These are phyloP conservation scores for Drosophila insularis DNA, from an alignment of 1,140 invertebrate species.

Conservation along the genomic window DNA sequence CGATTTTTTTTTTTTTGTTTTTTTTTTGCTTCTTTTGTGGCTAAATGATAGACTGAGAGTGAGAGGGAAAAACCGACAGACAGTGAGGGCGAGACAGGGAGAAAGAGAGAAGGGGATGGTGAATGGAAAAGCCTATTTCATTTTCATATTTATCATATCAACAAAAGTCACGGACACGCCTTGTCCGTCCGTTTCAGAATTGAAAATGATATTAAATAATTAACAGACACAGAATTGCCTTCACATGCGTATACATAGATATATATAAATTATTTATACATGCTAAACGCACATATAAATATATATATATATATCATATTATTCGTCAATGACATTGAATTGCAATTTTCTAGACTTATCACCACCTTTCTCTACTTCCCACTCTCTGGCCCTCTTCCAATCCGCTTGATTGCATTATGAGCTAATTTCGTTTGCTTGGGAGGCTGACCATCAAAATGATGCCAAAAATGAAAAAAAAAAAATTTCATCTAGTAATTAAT, in stretches of 20 bases:
- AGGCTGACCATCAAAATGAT: constrained; percentile 49
- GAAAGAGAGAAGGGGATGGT: constrained; percentile 18
- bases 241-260: constrained; percentile 14
- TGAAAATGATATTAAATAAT: constrained; percentile 81
- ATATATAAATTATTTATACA: constrained; percentile 3
- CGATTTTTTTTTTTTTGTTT: constrained; percentile 60
- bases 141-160: constrained; percentile 80
- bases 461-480: constrained; percentile 48
- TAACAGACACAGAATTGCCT: constrained; percentile 57
- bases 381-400: neutral
- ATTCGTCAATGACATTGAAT: constrained; percentile 77
- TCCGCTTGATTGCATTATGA: constrained; percentile 31
- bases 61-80: too few relatives aligned
- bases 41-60: constrained; percentile 16
- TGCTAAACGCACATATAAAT: constrained; percentile 1
- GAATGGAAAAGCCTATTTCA: constrained; percentile 48
- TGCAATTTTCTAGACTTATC: constrained; percentile 56
- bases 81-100: neutral
- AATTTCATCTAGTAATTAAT: constrained; percentile 60
- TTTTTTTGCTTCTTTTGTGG: constrained; percentile 49
- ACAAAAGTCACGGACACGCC: constrained; percentile 79
- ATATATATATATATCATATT: constrained; percentile 23
- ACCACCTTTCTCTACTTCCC: too few relatives aligned
- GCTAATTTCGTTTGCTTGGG: constrained; percentile 18
- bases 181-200: constrained; percentile 59